A percentile compares a stretch with the other conserved stretches of the same genome.
These are phyloP conservation scores for Seira musarum DNA, from an alignment of 2,888 invertebrate genomes.

Conservation along the genomic window DNA sequence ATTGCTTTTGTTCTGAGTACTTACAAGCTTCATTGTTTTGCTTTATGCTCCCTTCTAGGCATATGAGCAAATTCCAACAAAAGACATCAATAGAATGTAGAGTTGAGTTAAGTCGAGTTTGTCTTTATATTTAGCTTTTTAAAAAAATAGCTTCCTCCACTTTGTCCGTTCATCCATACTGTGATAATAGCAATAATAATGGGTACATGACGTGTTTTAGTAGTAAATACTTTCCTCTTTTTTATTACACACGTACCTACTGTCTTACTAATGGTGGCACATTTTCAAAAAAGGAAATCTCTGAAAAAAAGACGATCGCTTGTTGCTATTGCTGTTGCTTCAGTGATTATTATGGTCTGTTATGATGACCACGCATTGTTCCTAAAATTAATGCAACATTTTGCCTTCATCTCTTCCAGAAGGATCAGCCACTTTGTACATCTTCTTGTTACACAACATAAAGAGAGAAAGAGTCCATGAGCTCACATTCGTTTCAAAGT, in stretches of 20 bases:
- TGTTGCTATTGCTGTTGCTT: constrained; percentile 1
- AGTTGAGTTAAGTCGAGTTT: neutral
- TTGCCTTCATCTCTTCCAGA: constrained; percentile 14
- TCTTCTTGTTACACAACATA: neutral
- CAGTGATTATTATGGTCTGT: no score
- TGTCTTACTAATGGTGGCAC: neutral
- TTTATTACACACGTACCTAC: constrained; percentile 45
- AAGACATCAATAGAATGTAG: no score
- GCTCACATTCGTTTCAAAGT: no score
- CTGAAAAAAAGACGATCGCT: constrained; percentile 32
- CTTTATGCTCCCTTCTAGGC: neutral
- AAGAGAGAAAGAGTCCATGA: no score
- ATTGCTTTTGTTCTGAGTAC: no score
- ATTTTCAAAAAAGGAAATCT: constrained; percentile 5
- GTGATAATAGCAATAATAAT: neutral
- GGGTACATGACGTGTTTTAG: constrained; percentile 13
- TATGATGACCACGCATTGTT: neutral
- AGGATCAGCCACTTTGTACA: neutral
- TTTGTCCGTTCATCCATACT: neutral
- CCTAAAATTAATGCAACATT: neutral
- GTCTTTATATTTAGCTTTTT: neutral
- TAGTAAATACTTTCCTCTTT: constrained; percentile 40
- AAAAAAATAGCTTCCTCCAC: neutral
- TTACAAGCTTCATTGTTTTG: neutral
- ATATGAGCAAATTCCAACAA: neutral